A percentile compares a stretch with the other conserved stretches of the same genome.
Evolutionary conservation across 2,113 vertebrate species (phyloP).

Genomic region (Rhineura floridana): DNA sequence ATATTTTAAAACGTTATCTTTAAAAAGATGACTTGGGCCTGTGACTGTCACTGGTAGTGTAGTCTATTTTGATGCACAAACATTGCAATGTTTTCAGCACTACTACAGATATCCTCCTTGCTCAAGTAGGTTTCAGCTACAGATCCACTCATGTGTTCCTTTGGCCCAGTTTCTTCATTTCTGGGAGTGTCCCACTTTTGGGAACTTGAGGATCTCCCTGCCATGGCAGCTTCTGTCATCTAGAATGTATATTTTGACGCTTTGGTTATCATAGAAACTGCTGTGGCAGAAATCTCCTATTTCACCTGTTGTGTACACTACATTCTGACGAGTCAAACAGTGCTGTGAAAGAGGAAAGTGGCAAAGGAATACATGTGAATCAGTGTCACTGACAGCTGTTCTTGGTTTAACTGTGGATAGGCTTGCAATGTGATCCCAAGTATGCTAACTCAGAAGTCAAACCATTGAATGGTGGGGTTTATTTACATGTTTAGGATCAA

Average conservation of each 20-base stretch:
- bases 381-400: not conserved
- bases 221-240: not conserved
- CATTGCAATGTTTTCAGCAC: constrained; percentile 45
- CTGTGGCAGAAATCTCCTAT: not conserved
- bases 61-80: constrained; percentile 46
- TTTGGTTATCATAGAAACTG: not conserved
- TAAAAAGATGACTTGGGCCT: constrained; percentile 41
- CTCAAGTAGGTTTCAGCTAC: not conserved
- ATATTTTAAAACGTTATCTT: constrained; percentile 48
- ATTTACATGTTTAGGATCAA: too few relatives aligned
- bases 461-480: not conserved
- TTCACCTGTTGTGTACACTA: not conserved
- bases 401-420: not conserved
- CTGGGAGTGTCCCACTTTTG: not conserved
- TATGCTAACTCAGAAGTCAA: not conserved
- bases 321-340: not conserved
- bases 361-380: not conserved
- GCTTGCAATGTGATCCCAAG: not conserved
- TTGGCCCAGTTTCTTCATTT: not conserved
- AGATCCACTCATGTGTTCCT: not conserved
- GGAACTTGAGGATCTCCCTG: not conserved
- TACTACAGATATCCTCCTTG: constrained; percentile 31
- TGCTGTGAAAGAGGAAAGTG: not conserved
- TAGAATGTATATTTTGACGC: not conserved
- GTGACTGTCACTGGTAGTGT: constrained; percentile 34